Percentiles rank a stretch among this genome's conserved stretches.
Evolutionary conservation across 2,797 vertebrate species (phyloP).

Genomic region (Threskiornis aethiopicus): DNA sequence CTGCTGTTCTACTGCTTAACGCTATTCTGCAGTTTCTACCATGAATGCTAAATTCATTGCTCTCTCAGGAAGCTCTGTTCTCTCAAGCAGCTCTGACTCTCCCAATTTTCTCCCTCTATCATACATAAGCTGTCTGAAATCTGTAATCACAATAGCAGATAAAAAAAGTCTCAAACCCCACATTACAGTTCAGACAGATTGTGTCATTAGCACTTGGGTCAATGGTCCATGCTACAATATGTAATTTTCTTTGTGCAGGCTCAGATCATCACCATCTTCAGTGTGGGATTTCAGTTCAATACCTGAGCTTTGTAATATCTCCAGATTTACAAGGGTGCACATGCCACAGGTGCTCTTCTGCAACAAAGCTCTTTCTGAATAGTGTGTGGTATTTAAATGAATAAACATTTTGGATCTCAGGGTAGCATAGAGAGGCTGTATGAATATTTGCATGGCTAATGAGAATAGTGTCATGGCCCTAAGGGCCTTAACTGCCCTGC

Average conservation of each 20-base stretch:
- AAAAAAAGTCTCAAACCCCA: background rate
- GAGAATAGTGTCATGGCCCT: background rate
- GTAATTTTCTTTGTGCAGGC: background rate
- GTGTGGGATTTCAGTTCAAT: background rate
- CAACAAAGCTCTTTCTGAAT: background rate
- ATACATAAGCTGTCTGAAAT: background rate
- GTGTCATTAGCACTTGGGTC: background rate
- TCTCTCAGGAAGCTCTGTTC: background rate
- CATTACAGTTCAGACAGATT: background rate
- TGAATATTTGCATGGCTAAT: background rate
- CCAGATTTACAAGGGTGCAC: background rate
- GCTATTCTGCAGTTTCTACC: background rate
- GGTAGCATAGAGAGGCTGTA: background rate
- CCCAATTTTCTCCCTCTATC: background rate
- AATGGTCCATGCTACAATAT: background rate
- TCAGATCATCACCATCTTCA: background rate
- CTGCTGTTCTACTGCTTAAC: background rate
- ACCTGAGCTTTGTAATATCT: background rate
- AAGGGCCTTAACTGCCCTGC: background rate
- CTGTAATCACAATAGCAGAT: background rate
- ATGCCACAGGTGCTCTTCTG: background rate
- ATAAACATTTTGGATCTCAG: background rate
- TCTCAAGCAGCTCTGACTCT: background rate
- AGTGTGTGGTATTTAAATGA: background rate
- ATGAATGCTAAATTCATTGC: background rate